These are phyloP conservation scores for Gymnarchus niloticus DNA, from an alignment of 2,113 vertebrate genomes.

Conservation along the genomic window DNA sequence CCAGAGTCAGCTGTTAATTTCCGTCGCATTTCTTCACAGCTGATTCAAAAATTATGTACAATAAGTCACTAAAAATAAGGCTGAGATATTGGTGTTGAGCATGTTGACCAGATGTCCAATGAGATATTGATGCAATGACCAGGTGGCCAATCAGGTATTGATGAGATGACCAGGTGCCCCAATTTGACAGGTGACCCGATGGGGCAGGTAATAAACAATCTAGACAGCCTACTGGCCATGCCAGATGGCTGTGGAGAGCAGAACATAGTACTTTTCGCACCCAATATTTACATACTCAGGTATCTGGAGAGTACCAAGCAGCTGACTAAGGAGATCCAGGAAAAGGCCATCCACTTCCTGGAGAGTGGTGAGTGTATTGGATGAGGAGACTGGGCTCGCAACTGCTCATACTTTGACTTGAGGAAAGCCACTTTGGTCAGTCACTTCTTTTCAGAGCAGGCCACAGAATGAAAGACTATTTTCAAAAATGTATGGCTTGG, in stretches of 20 bases:
- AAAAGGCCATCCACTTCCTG: constrained; percentile 57
- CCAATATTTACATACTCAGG: constrained; percentile 75
- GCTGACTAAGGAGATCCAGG: constrained; percentile 55
- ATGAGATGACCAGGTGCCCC: neutral
- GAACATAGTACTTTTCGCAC: constrained; percentile 77
- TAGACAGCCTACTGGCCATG: constrained; percentile 65
- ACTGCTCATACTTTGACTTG: neutral
- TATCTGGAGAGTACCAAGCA: constrained; percentile 69
- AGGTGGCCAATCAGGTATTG: neutral
- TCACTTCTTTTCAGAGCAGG: neutral
- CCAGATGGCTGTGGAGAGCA: constrained; percentile 76
- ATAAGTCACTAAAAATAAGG: neutral
- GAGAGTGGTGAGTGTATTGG: constrained; percentile 56
- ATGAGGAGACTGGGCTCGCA: neutral
- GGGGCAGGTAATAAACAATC: constrained; percentile 66
- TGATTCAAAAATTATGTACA: neutral
- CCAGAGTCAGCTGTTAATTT: neutral
- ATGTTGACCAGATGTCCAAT: no score
- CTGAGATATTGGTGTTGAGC: no score
- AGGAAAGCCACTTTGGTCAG: neutral
- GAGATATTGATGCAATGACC: neutral
- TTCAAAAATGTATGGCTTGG: neutral
- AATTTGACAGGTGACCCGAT: constrained; percentile 67
- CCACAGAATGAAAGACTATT: neutral
- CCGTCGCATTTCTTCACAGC: neutral